Percentiles rank a stretch among this genome's conserved stretches.
phyloP scores from a whole-genome alignment of 2,888 invertebrate species.

The Tiliacea aurago region DNA sequence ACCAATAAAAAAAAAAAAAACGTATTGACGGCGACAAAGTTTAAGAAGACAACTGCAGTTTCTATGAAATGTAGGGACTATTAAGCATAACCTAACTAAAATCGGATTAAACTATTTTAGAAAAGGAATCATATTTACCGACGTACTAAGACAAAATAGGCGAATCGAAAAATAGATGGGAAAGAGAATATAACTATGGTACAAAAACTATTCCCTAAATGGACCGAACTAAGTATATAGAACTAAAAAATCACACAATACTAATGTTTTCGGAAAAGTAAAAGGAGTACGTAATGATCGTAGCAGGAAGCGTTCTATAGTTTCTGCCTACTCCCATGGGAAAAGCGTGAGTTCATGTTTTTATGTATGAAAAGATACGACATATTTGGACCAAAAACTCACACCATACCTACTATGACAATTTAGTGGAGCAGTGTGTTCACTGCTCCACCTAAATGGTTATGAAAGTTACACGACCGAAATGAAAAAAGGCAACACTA shows the following conservation, averaged over 20 bases:
- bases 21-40: background rate
- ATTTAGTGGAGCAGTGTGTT: too few species aligned
- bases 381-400: background rate
- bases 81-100: background rate
- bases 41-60: background rate
- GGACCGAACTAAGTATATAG: background rate
- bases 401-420: background rate
- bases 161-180: background rate
- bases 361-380: background rate
- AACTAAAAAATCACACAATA: background rate
- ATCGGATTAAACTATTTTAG: background rate
- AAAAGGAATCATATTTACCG: background rate
- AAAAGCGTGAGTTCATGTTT: background rate
- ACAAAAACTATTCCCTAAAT: background rate
- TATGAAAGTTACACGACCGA: background rate
- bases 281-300: background rate
- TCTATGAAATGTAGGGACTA: background rate
- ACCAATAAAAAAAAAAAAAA: too few species aligned
- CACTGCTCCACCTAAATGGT: background rate
- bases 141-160: background rate
- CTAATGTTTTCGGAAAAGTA: background rate
- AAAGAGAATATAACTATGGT: background rate
- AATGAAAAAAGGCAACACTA: slow-evolving; percentile 3
- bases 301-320: background rate
- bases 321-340: background rate